phyloP scores from a whole-genome alignment of 2,888 invertebrate species.

The Patella depressa region DNA sequence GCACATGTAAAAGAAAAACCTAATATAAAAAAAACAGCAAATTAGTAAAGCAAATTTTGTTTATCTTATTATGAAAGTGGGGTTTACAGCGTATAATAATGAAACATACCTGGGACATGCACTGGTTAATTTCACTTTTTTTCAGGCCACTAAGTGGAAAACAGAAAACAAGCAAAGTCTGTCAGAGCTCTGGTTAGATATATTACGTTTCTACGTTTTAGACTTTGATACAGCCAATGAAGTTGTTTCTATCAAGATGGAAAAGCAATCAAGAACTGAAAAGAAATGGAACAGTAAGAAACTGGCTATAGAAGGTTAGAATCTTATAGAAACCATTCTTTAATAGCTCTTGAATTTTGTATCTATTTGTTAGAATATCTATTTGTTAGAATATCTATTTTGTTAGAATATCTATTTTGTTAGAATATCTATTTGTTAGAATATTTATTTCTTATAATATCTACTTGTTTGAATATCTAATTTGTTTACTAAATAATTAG shows the following conservation, averaged over 20 bases:
- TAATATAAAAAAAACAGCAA: no score
- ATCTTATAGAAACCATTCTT: no score
- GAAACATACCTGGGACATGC: no score
- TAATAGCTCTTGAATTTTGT: not conserved
- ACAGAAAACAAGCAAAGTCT: conserved; percentile 69
- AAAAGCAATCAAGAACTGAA: conserved; percentile 71
- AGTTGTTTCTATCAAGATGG: conserved; percentile 73
- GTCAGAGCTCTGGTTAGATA: conserved; percentile 73
- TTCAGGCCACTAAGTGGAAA: conserved; percentile 43
- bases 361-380: not conserved
- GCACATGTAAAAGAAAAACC: no score
- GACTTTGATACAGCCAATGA: conserved; percentile 72
- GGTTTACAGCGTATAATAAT: no score
- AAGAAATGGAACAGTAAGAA: conserved; percentile 74
- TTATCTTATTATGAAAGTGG: no score
- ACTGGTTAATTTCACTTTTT: not conserved
- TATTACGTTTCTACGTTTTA: conserved; percentile 74
- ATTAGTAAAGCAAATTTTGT: no score
- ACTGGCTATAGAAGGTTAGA: conserved; percentile 75
- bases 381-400: not conserved
- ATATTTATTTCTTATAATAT: no score
- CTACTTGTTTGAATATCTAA: no score
- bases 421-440: not conserved
- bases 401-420: not conserved
- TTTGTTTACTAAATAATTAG: no score